Conservation (phyloP, 2,797 vertebrate species). For the Busarellus nigricollis region DNA sequence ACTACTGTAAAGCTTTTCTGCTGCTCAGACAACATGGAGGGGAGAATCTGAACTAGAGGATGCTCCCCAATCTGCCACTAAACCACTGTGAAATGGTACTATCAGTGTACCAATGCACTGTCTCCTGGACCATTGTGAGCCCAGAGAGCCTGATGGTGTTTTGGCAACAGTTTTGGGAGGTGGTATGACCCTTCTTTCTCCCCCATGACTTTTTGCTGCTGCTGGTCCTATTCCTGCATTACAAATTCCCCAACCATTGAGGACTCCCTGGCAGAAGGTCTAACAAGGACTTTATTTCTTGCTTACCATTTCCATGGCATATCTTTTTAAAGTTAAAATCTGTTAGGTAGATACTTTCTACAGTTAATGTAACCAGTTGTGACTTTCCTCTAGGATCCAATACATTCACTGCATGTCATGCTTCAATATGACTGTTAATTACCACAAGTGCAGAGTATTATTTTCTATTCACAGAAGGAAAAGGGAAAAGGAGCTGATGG, state of each 20-base stretch:
- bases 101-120: not conserved
- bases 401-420: not conserved
- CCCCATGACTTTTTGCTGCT: not conserved
- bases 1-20: not conserved
- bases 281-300: not conserved
- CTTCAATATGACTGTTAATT: not conserved
- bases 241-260: not conserved
- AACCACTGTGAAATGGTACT: not conserved
- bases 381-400: not conserved
- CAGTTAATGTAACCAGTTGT: not conserved
- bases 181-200: not conserved
- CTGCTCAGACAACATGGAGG: not conserved
- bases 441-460: not conserved
- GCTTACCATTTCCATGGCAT: not conserved
- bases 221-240: not conserved
- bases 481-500: not conserved
- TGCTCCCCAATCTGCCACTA: not conserved
- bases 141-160: fast-evolving
- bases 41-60: not conserved
- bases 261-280: not conserved
- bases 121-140: not conserved
- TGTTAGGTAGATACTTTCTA: not conserved
- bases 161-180: not conserved
- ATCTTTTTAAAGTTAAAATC: not conserved
- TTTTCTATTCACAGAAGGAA: not conserved